A percentile compares a stretch with the other conserved stretches of the same genome.
Evolutionary conservation across 2,113 vertebrate species (phyloP).

Genomic region (Charina bottae): DNA sequence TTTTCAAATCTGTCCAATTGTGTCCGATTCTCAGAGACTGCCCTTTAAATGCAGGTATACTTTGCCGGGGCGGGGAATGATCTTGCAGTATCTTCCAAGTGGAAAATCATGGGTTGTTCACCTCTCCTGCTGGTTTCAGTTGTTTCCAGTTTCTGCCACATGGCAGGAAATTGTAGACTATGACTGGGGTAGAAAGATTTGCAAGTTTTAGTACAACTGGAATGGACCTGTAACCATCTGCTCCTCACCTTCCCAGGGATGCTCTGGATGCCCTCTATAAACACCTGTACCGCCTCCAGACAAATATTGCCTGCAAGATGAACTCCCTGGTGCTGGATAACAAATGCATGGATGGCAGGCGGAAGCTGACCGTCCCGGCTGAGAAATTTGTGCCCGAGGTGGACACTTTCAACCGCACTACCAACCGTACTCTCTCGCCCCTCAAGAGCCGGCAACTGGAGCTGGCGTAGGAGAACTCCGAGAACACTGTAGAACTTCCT

Average conservation of each 20-base stretch:
- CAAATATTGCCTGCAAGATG: slow-evolving; percentile 80
- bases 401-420: slow-evolving; percentile 72
- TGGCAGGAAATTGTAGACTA: not conserved
- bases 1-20: too few species aligned
- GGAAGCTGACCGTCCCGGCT: slow-evolving; percentile 69
- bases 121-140: not conserved
- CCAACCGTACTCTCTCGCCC: slow-evolving; percentile 56
- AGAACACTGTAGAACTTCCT: rapidly evolving
- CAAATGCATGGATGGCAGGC: slow-evolving; percentile 75
- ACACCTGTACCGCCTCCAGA: slow-evolving; percentile 81
- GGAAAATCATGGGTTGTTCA: not conserved
- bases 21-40: too few species aligned
- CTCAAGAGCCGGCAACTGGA: slow-evolving; percentile 64
- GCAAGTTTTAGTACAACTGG: not conserved
- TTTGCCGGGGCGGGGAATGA: too few species aligned
- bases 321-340: slow-evolving; percentile 76
- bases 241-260: slow-evolving; percentile 69
- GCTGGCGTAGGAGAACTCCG: slow-evolving; percentile 2
- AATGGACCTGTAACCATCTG: not conserved
- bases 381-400: slow-evolving; percentile 70
- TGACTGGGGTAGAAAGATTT: not conserved
- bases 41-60: too few species aligned
- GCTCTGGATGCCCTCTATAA: slow-evolving; percentile 82
- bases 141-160: not conserved
- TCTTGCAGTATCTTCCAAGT: too few species aligned